Evolutionary conservation across 2,113 vertebrate genomes (phyloP), one percentile per base, ranked within the genome.

Genomic region (Dipodomys merriami): DNA sequence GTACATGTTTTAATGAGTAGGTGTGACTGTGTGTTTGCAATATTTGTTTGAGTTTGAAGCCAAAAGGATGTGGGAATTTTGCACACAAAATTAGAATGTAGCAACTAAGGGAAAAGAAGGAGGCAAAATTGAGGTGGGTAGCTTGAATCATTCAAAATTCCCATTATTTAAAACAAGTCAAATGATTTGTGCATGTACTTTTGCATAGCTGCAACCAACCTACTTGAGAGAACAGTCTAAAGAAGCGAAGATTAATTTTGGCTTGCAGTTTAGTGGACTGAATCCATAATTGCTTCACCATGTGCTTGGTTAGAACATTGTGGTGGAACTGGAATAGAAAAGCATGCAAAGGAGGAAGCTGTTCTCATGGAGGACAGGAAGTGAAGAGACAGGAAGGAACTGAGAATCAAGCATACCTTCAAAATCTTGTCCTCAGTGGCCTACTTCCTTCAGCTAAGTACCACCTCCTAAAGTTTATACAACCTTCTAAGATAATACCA

Each of bases 31-130:
- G 62, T 65, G 76, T 13, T 86, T 91, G 4, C 68, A 82, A 1
- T 30, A 96, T 90, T 65, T 94, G 90, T 84, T 22, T 71, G 72
- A 49, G 33, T 83, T 82, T 71, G 44, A 88, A 83, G n/a, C 39
- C 73, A 91, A 93, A 93, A 84, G 83, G 53, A 35, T 2, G 73
- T 49, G 20, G 19, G 27, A 57, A 68, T 94, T 86, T 93, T 78
- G 30, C 11, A 57, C 60, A 49, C 44, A 88, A 53, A 30, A 23
- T 72, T 88, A 65, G 39, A 53, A 27, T 35, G 20, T 8, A 92
- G 87, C 67, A 86, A 94, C 46, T 82, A 90, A 73, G 7, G 5
- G 0, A 15, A 93, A 18, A 60, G 64, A 89, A 81, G 25, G 76
- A 83, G 86, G 79, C 15, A 64, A 44, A 91, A 88, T 22, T 49